Evolutionary conservation across 2,888 invertebrate genomes (phyloP), one percentile per base, ranked within the genome.

Genomic region (Nymphalis polychloros): DNA sequence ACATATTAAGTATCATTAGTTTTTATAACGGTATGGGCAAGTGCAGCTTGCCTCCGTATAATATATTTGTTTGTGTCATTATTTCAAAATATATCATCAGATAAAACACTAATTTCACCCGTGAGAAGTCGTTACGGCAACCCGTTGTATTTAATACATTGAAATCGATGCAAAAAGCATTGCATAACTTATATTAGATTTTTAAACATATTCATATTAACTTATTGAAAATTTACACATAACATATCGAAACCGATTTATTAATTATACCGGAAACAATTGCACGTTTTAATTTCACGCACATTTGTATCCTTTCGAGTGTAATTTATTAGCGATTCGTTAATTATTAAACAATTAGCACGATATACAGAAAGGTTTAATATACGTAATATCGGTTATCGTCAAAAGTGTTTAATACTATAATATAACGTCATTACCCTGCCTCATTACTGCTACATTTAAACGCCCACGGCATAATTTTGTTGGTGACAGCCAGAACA

Each of bases 351-450:
- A 68, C 70, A 70, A 68, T 67, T 68, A 59, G 53, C 62, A 55
- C 64, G 64, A 64, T 48, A 70, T 48, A 61, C 47, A 27, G 67
- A 67, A 70, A 63, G 63, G 60, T 59, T 68, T 64, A 49, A 60
- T 61, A 61, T 41, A 61, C 47, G 52, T 63, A 65, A 67, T 68
- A 76, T 72, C 73, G 72, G 75, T 77, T 77, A 72, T 69, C 71
- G 72, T 72, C 73, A 68, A 68, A 64, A 70, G 65, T 80, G 78
- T 78, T 83, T 79, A 83, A 81, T 80, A 78, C 78, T 75, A 78
- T 78, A 82, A 81, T 55, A 31, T 55, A 55, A 75, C 75, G 75
- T 76, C 76, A 83, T 84, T 82, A 81, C 77, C 69, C 69, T 63
- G 70, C 57, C 69, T 67, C 69, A 69, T 67, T 67, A 71, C 64